Percentiles rank a stretch among this genome's conserved stretches.
Conservation (phyloP, 1,140 invertebrate genomes). For the Archivesica marissinica region DNA sequence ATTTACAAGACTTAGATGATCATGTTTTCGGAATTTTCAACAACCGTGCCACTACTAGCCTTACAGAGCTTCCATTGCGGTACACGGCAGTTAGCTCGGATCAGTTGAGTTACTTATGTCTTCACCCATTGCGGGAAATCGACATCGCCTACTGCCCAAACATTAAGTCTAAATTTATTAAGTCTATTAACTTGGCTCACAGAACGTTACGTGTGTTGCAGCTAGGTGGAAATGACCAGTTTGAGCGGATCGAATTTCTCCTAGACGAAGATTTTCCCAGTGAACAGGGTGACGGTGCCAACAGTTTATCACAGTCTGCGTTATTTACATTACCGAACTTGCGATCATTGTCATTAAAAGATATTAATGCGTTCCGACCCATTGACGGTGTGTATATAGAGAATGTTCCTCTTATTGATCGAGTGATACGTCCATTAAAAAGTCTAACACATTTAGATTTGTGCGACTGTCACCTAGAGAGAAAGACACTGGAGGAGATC, state of each 20-base stretch:
- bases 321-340: conserved; percentile 48
- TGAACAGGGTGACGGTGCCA: conserved; percentile 19
- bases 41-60: conserved; percentile 38
- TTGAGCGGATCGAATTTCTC: conserved; percentile 45
- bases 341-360: conserved; percentile 18
- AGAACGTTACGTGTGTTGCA: conserved; percentile 43
- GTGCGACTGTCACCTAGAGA: conserved; percentile 42
- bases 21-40: conserved; percentile 60
- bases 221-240: conserved; percentile 50
- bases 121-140: conserved; percentile 46
- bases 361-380: conserved; percentile 42
- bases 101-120: conserved; percentile 47
- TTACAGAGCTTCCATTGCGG: conserved; percentile 51
- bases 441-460: conserved; percentile 60
- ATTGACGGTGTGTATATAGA: conserved; percentile 54
- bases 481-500: conserved; percentile 28
- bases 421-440: conserved; percentile 55
- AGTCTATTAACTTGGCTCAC: conserved; percentile 45
- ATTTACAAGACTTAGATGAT: conserved; percentile 21
- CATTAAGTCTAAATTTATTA: conserved; percentile 39
- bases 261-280: conserved; percentile 22
- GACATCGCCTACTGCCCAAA: conserved; percentile 58
- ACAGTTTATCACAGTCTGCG: not conserved
- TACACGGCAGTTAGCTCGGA: conserved; percentile 49
- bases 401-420: conserved; percentile 42